Evolutionary conservation across 2,888 invertebrate species (phyloP), one percentile per base, ranked within the genome.

Genomic region (Patella pellucida): DNA sequence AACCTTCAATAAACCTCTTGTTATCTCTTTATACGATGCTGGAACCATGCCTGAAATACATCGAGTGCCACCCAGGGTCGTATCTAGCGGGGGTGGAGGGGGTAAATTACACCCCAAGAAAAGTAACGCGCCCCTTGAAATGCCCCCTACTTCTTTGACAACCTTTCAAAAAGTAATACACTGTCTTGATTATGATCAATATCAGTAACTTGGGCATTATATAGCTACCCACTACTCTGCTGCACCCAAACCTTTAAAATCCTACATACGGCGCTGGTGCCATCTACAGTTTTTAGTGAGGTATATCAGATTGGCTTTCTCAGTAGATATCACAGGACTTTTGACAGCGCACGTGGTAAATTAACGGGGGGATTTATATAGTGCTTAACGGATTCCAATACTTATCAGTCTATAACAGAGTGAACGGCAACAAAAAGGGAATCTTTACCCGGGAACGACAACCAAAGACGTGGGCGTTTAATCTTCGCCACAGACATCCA

Each of bases 351-450:
- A 72, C 78, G 80, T 15, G 79, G 84, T 3, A 89, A 95, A 92
- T 96, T 98, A 86, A 94, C 96, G 56, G 98, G 98, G 7, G 98
- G 98, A 92, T 96, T 98, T 92, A 96, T 98, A 71, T 98, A 98
- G 98, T 98, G 98, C 91, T 98, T 98, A 91, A 98, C 98, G 0
- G 98, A 98, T 90, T 98, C 98, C 89, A 96, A 96, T 90, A 98
- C 98, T 16, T 95, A 95, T 71, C 96, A 97, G 78, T 77, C 86
- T 83, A 78, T 74, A 79, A 41, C n/a, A 84, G 92, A 41, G 91
- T 92, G 2, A 89, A 90, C 70, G 93, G 92, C 7, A 93, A 93
- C 83, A 92, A 91, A 86, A 93, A 93, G 85, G 93, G 93, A 2
- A 85, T 98, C 73, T 96, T 98, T 90, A 98, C 98, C 0, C 93